Base-by-base conservation (phyloP, 2,888 invertebrate species). In the Alviniconcha strummeri region DNA sequence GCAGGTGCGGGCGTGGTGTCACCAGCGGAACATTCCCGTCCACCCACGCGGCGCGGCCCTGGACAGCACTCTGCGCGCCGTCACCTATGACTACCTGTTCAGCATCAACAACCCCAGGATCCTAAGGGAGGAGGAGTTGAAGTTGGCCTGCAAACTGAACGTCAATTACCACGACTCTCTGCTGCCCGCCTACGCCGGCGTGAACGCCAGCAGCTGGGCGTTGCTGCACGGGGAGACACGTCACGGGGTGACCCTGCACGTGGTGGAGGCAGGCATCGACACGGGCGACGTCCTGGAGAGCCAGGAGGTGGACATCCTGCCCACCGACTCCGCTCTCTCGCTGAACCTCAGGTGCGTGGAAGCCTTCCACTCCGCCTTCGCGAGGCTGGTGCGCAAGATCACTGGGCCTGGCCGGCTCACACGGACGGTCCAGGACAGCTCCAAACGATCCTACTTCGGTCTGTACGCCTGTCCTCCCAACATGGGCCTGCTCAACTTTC, bases 81-180 rank as follows among this genome's bases (percentile, higher is more conserved):
- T 71, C 19, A 54, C 60, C 11, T 85, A 86, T 9, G 87, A 90
- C 78, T 89, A 87, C 72, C 75, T 90, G 4, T 89, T 90, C 80
- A 90, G 89, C 81, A 89, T 90, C 72, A 88, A 86, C 79, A 89
- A 90, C 80, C 90, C 90, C 13, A 75, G 88, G 36, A 87, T 89
- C 83, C 85, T 90, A 9, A 87, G 85, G n/a, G 85, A 88, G 57
- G 83, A 84, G 76, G 87, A 88, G 9, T 83, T 89, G 8, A 15
- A 77, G 55, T 55, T 90, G 19, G 87, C 90, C 9, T 74, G 81
- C 6, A 83, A 79, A 80, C 74, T 88, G 57, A 85, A 88, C 6
- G 88, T 90, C 81, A 90, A 90, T 81, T 90, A 88, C 72, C 90
- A 90, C 82, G 90, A 89, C 80, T 89, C 89, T 64, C 88, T 85